Percentiles rank a stretch among this genome's conserved stretches.
Evolutionary conservation across 2,888 invertebrate species (phyloP).

Genomic region (Eledona agricola): DNA sequence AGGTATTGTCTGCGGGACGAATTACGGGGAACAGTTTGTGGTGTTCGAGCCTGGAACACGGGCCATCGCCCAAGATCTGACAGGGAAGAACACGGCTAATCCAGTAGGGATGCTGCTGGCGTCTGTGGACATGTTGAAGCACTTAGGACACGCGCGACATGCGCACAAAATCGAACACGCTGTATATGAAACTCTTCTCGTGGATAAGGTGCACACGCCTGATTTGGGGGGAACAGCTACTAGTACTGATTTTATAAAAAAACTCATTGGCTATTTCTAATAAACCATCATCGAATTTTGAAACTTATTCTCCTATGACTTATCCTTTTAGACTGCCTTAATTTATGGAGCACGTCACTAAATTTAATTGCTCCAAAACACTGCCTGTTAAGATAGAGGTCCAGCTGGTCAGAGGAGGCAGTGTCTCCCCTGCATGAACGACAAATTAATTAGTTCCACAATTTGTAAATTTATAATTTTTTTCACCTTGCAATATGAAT

Average conservation of each 20-base stretch:
- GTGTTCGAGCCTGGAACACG: constrained; percentile 55
- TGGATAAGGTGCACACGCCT: constrained; percentile 47
- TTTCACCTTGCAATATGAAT: no score
- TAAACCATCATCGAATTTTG: background rate
- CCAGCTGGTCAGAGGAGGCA: no score
- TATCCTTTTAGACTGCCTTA: background rate
- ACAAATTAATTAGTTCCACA: no score
- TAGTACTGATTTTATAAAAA: constrained; percentile 44
- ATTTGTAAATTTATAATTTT: no score
- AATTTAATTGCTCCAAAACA: no score
- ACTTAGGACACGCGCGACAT: constrained; percentile 43
- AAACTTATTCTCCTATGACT: background rate
- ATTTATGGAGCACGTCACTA: background rate
- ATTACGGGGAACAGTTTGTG: constrained; percentile 52
- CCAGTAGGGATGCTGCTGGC: constrained; percentile 96
- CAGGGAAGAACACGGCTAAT: constrained; percentile 94
- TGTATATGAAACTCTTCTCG: constrained; percentile 45
- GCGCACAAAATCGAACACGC: constrained; percentile 46
- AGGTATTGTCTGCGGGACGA: constrained; percentile 52
- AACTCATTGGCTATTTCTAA: constrained; percentile 9
- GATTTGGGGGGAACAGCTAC: constrained; percentile 49
- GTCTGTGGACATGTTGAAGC: constrained; percentile 45
- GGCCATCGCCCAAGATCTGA: constrained; percentile 72
- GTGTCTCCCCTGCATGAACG: no score
- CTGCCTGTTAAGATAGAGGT: no score